A percentile compares a stretch with the other conserved stretches of the same genome.
phyloP scores from a whole-genome alignment of 2,113 vertebrate genomes.

The Orientallactaga bullata region DNA sequence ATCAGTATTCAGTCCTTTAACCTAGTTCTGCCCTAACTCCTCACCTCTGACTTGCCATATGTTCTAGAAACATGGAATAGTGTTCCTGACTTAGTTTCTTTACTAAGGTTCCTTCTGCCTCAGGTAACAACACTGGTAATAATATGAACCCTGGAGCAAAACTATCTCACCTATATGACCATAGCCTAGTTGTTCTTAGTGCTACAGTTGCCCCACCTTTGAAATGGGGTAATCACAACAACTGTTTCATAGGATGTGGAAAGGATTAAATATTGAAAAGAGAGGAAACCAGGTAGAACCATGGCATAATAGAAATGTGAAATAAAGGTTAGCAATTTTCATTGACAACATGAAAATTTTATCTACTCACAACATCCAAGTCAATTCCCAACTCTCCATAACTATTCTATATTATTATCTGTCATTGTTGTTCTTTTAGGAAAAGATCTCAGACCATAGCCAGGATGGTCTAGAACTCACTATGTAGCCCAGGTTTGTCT shows the following conservation, averaged over 20 bases:
- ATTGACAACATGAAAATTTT: slow-evolving; percentile 31
- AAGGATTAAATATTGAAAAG: slow-evolving; percentile 18
- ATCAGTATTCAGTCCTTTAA: neutral
- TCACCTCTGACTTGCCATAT: neutral
- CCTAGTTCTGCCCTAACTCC: neutral
- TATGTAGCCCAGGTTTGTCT: neutral
- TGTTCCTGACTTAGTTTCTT: slow-evolving; percentile 2
- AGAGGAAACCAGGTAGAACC: neutral
- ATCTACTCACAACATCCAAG: slow-evolving; percentile 15
- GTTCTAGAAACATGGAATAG: neutral
- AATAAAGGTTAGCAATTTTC: slow-evolving; percentile 31
- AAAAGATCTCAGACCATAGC: neutral
- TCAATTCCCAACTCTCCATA: slow-evolving; percentile 7
- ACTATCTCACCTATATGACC: neutral
- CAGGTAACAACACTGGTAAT: slow-evolving; percentile 2
- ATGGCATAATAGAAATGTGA: neutral
- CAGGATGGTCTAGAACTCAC: neutral
- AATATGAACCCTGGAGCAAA: neutral
- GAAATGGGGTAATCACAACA: neutral
- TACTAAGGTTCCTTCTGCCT: slow-evolving; percentile 31
- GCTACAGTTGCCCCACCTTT: slow-evolving; percentile 25
- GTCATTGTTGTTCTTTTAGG: neutral
- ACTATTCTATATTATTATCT: neutral
- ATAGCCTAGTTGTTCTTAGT: neutral
- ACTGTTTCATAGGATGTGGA: neutral